A percentile compares a stretch with the other conserved stretches of the same genome.
Conservation (phyloP, 1,140 invertebrate species). For the Drosophila ambigua region DNA sequence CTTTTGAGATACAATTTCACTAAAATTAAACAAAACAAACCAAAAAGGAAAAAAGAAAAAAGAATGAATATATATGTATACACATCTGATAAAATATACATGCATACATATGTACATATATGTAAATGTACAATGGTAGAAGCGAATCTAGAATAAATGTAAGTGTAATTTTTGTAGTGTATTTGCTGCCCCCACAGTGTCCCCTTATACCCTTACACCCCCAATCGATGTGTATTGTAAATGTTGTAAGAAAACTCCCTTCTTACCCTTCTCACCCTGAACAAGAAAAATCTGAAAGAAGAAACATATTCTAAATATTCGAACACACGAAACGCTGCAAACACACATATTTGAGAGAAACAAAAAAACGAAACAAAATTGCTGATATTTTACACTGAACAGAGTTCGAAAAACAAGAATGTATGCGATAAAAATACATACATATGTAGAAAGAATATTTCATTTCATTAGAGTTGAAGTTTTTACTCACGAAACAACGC, state of each 20-base stretch:
- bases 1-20: slow-evolving; percentile 80
- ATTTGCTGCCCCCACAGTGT: slow-evolving; percentile 32
- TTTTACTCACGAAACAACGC: slow-evolving; percentile 43
- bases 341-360: slow-evolving; percentile 50
- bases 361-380: slow-evolving; percentile 61
- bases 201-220: slow-evolving; percentile 12
- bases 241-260: slow-evolving; percentile 36
- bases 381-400: slow-evolving; percentile 79
- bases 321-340: slow-evolving; percentile 25
- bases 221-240: slow-evolving; percentile 54
- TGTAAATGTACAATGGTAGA: slow-evolving; percentile 66
- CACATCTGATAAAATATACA: slow-evolving; percentile 39
- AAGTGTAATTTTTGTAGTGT: slow-evolving; percentile 71
- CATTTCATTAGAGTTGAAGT: slow-evolving; percentile 35
- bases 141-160: slow-evolving; percentile 49
- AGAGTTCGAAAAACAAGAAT: slow-evolving; percentile 52
- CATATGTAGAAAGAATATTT: slow-evolving; percentile 21
- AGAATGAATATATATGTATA: slow-evolving; percentile 42
- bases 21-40: slow-evolving; percentile 46
- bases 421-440: not conserved
- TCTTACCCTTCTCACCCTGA: too few species aligned
- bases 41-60: too few species aligned
- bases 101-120: slow-evolving; percentile 33
- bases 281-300: slow-evolving; percentile 19
- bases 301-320: slow-evolving; percentile 62